Percentiles rank a stretch among this genome's conserved stretches.
Evolutionary conservation across 2,797 vertebrate genomes (phyloP).

Genomic region (Anguilla megastoma): DNA sequence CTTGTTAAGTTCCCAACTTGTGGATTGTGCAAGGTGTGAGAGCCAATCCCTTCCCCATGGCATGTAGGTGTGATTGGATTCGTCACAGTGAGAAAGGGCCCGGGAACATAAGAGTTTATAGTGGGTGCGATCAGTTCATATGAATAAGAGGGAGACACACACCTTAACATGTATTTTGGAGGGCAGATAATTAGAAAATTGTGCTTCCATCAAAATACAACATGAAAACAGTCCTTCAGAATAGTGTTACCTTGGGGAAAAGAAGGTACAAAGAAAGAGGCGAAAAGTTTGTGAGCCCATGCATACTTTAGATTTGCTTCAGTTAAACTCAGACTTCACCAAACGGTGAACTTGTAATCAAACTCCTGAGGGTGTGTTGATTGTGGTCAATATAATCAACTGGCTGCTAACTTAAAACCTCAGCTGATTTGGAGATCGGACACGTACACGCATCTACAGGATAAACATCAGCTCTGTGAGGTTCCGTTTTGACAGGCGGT

Average conservation of each 20-base stretch:
- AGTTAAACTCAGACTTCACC: no score
- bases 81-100: constrained; percentile 26
- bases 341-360: no score
- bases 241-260: neutral
- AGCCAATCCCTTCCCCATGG: neutral
- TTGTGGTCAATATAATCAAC: neutral
- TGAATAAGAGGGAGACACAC: constrained; percentile 22
- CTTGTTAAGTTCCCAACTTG: neutral
- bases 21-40: neutral
- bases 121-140: constrained; percentile 35
- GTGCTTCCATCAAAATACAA: neutral
- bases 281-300: neutral
- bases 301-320: neutral
- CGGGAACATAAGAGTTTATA: constrained; percentile 23
- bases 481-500: neutral
- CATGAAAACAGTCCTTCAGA: neutral
- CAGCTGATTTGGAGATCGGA: neutral
- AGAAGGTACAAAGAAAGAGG: neutral
- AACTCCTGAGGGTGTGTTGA: no score
- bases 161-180: constrained; percentile 22
- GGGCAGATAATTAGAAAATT: neutral
- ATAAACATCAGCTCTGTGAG: neutral
- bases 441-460: neutral
- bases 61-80: constrained; percentile 43
- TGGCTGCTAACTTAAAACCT: neutral